Base-by-base conservation (phyloP, 2,113 vertebrate species). In the Tenebrosternarchus preto region DNA sequence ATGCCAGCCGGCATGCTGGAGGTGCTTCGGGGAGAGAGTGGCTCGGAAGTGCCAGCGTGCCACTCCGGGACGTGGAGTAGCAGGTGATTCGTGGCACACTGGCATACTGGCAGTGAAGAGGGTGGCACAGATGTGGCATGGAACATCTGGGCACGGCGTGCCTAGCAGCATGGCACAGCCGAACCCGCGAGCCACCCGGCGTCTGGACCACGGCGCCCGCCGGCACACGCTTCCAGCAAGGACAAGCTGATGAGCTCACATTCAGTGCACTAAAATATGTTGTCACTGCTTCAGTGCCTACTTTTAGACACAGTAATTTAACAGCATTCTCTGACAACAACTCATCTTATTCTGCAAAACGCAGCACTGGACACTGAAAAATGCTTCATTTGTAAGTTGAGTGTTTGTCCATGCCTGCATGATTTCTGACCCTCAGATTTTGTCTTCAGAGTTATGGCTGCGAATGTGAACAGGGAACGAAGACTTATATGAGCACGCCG, bases 141-240 rank as follows among this genome's bases (percentile, higher is more conserved):
- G 67, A 90, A 87, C 88, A 90, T 89, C 88, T 90, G 89, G 88
- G 83, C 67, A 81, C 80, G 27, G 84, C 59, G 74, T 83, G 80
- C 80, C 78, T 84, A 86, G 86, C 79, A 85, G 85, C 86, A 82
- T 77, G 85, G 24, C 19, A 31, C 73, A 77, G 67, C 76, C 80
- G 63, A 78, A 79, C 76, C 59, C n/a, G 76, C 76, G 39, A 6
- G 50, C 50, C 46, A 67, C 76, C 81, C 77, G 64, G 71, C 85
- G 80, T 66, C 86, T 81, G 79, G 22, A 78, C 27, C 55, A 46
- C 57, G 43, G 43, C 55, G 19, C 33, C 66, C 2, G 22, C 31
- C 76, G 69, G 17, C 9, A 39, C 31, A 17, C 43, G 12, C 50
- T 66, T 1, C 31, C 43, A 24, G 39, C 27, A 55, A 68, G 76